These are phyloP conservation scores for Ceraclea dissimilis DNA, from an alignment of 2,888 invertebrate genomes.

Conservation along the genomic window DNA sequence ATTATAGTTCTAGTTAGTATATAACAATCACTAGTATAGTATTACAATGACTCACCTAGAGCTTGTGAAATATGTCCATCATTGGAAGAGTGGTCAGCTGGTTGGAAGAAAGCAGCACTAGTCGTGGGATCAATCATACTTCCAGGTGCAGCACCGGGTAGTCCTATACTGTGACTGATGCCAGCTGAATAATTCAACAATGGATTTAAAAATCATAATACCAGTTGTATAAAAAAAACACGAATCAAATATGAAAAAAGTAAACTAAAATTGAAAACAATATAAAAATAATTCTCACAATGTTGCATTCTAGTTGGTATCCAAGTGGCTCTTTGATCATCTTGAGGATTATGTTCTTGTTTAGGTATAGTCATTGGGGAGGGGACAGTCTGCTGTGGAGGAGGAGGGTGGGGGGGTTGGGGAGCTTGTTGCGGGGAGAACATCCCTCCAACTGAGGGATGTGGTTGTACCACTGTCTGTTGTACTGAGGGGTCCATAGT, in stretches of 20 bases:
- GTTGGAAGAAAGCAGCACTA: constrained; percentile 40
- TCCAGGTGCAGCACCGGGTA: constrained; percentile 43
- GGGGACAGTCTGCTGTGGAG: constrained; percentile 38
- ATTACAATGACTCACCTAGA: constrained; percentile 18
- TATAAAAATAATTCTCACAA: constrained; percentile 50
- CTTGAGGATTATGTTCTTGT: constrained; percentile 53
- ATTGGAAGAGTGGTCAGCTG: constrained; percentile 30
- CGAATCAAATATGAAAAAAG: not conserved
- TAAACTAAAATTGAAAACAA: constrained; percentile 12
- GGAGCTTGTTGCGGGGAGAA: constrained; percentile 11
- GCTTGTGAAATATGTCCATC: constrained; percentile 22
- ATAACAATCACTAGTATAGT: no score
- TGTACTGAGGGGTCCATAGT: constrained; percentile 31
- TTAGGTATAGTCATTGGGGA: constrained; percentile 44
- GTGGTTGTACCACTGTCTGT: not conserved
- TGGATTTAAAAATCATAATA: not conserved
- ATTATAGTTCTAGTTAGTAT: not conserved
- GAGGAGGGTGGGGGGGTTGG: constrained; percentile 9
- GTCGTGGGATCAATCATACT: constrained; percentile 40
- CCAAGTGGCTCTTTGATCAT: constrained; percentile 54
- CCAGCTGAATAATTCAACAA: constrained; percentile 34
- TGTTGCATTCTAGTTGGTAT: constrained; percentile 58
- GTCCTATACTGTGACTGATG: constrained; percentile 37
- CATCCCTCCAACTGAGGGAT: constrained; percentile 13
- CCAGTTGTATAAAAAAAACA: not conserved